Percentiles rank a stretch among this genome's conserved stretches.
Evolutionary conservation across 1,140 invertebrate species (phyloP).

Genomic region (Brachionus manjavacas): DNA sequence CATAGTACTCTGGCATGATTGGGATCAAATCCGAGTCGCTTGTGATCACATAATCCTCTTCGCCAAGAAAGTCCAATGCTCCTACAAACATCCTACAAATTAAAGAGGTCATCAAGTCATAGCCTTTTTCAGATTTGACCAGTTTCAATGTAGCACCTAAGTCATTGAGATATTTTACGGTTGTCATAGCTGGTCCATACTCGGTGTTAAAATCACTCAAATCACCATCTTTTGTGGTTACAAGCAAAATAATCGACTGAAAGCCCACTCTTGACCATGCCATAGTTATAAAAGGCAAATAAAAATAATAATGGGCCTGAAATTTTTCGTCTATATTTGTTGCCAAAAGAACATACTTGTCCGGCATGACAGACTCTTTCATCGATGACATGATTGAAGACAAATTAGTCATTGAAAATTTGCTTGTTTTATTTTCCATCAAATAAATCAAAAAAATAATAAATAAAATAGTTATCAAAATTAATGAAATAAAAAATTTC

Average conservation of each 20-base stretch:
- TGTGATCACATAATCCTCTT: background rate
- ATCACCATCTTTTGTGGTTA: background rate
- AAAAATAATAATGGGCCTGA: background rate
- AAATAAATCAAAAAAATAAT: too few species aligned
- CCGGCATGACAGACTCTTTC: too few species aligned
- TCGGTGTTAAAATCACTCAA: background rate
- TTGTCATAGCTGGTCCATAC: background rate
- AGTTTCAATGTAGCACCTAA: background rate
- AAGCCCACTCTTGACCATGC: background rate
- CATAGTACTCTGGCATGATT: background rate
- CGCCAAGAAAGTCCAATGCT: background rate
- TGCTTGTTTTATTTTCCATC: too few species aligned
- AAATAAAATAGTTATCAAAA: too few species aligned
- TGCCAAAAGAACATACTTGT: background rate
- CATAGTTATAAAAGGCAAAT: background rate
- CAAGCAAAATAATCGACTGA: background rate
- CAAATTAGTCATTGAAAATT: too few species aligned
- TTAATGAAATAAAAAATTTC: too few species aligned
- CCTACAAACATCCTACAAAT: background rate
- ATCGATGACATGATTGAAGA: too few species aligned
- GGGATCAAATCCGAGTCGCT: slow-evolving; percentile 10
- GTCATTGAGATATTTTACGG: background rate
- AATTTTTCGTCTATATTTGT: background rate
- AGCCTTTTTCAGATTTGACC: background rate
- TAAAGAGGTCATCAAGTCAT: background rate